A percentile compares a stretch with the other conserved stretches of the same genome.
These are phyloP conservation scores for Crematogaster levior DNA, from an alignment of 2,888 invertebrate species.

Conservation along the genomic window DNA sequence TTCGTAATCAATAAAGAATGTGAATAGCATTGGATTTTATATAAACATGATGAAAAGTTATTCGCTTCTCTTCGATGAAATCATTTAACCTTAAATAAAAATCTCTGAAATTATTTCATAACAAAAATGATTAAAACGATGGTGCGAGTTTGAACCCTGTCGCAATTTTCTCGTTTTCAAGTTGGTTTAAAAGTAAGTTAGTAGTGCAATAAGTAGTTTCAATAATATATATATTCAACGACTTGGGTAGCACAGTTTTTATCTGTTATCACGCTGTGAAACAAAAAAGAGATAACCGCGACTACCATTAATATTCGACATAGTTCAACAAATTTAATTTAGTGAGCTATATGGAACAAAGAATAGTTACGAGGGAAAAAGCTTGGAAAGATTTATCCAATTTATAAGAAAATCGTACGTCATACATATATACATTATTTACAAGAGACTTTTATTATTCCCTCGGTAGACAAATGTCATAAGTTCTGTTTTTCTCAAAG, in stretches of 20 bases:
- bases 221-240: not conserved
- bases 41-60: not conserved
- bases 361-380: not conserved
- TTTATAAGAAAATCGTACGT: not conserved
- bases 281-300: slow-evolving; percentile 28
- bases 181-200: slow-evolving; percentile 1
- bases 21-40: not conserved
- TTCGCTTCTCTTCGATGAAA: not conserved
- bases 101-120: not conserved
- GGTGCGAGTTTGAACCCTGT: not conserved
- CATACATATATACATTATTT: not conserved
- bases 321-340: slow-evolving; percentile 24
- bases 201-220: too few relatives aligned
- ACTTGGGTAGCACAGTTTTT: not conserved
- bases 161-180: not conserved
- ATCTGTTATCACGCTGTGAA: not conserved
- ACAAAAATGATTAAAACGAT: not conserved
- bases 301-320: not conserved
- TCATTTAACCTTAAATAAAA: not conserved
- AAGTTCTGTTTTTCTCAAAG: not conserved
- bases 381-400: not conserved
- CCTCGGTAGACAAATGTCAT: not conserved
- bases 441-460: not conserved
- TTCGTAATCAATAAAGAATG: not conserved
- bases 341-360: not conserved